A percentile compares a stretch with the other conserved stretches of the same genome.
Conservation (phyloP, 2,113 vertebrate species). For the Acinonyx jubatus region DNA sequence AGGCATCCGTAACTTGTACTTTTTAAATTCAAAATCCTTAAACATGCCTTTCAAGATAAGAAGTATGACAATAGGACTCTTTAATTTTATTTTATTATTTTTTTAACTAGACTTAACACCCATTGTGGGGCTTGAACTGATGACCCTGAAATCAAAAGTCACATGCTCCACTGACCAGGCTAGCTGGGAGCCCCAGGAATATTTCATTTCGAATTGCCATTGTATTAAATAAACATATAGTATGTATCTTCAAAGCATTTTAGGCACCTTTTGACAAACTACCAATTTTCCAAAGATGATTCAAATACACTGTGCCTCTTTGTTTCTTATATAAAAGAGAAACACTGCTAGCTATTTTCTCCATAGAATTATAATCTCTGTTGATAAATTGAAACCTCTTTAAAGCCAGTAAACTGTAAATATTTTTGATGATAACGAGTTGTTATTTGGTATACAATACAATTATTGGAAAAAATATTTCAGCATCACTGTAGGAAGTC, state of each 20-base stretch:
- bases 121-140: not conserved
- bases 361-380: not conserved
- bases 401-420: not conserved
- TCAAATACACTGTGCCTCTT: not conserved
- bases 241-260: conserved; percentile 19
- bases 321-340: not conserved
- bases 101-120: not conserved
- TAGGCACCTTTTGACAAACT: conserved; percentile 16
- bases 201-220: conserved; percentile 38
- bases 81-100: not conserved
- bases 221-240: not conserved
- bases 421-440: conserved; percentile 25
- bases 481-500: not conserved
- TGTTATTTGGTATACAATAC: not conserved
- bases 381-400: conserved; percentile 31
- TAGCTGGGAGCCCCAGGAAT: not conserved
- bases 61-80: not conserved
- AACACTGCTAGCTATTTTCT: not conserved
- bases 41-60: conserved; percentile 28
- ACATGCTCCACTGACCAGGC: not conserved
- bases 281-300: not conserved
- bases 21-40: conserved; percentile 33
- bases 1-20: not conserved
- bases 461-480: conserved; percentile 10
- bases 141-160: not conserved